These are phyloP conservation scores for Smutsia temminckii DNA, from an alignment of 2,797 vertebrate genomes.

Conservation along the genomic window DNA sequence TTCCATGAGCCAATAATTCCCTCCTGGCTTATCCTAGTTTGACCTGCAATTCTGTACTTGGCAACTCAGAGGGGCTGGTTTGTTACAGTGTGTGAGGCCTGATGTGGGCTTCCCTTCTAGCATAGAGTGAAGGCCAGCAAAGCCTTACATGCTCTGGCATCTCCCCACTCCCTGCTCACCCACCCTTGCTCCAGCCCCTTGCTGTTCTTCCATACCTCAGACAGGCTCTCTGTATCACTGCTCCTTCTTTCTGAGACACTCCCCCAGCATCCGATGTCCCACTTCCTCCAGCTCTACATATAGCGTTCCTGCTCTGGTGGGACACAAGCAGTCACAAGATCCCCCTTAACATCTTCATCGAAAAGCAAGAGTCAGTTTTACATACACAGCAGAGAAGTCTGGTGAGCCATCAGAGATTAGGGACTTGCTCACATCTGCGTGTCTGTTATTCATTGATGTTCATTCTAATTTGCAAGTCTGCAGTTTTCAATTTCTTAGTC, in stretches of 20 bases:
- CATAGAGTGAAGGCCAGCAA: background rate
- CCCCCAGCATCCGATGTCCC: background rate
- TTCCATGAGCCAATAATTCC: background rate
- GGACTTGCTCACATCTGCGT: background rate
- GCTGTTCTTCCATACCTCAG: background rate
- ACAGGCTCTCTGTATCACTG: too few species aligned
- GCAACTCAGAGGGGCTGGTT: background rate
- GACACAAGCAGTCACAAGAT: background rate
- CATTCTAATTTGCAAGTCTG: background rate
- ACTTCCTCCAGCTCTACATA: background rate
- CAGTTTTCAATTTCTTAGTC: background rate
- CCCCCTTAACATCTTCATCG: background rate
- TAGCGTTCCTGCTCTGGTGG: background rate
- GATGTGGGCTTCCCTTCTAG: background rate
- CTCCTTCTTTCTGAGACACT: background rate
- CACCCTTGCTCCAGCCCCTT: background rate
- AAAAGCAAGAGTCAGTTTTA: background rate
- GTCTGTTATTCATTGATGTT: background rate
- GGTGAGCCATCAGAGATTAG: background rate
- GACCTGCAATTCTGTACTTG: background rate
- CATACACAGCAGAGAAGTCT: accelerated
- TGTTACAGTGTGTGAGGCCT: background rate
- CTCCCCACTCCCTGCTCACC: background rate
- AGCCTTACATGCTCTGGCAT: background rate
- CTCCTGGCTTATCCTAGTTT: background rate